Conservation (phyloP, 1,140 invertebrate species). For the Platorchestia sp. region DNA sequence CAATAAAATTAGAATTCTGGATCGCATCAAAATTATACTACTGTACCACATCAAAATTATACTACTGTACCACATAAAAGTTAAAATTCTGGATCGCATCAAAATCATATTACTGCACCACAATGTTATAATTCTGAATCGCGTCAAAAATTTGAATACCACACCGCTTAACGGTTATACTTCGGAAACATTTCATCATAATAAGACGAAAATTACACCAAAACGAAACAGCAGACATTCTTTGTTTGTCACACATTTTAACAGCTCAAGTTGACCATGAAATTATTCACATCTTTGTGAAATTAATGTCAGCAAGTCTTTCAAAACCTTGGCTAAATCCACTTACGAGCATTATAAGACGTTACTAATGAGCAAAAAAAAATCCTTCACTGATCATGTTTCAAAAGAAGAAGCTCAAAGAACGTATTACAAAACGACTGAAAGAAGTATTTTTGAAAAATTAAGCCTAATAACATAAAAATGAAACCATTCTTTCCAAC, state of each 20-base stretch:
- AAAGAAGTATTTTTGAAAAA: neutral
- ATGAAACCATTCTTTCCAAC: neutral
- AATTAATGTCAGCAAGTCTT: neutral
- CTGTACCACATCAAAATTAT: neutral
- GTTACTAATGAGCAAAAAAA: no score
- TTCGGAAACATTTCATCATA: no score
- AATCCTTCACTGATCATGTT: neutral
- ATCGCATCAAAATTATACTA: neutral
- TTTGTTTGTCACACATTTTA: neutral
- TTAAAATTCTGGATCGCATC: neutral
- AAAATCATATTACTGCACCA: no score
- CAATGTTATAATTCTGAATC: no score
- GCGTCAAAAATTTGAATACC: no score
- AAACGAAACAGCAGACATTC: neutral
- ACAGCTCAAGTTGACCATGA: neutral
- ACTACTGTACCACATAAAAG: neutral
- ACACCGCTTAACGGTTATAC: no score
- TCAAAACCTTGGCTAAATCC: no score
- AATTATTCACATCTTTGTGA: neutral
- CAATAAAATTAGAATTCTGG: neutral
- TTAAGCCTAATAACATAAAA: neutral
- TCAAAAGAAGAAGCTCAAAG: neutral
- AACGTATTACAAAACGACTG: neutral
- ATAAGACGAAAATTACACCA: no score
- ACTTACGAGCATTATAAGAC: no score